Evolutionary conservation across 1,140 invertebrate genomes (phyloP).

Genomic region (Meteorus sp.): DNA sequence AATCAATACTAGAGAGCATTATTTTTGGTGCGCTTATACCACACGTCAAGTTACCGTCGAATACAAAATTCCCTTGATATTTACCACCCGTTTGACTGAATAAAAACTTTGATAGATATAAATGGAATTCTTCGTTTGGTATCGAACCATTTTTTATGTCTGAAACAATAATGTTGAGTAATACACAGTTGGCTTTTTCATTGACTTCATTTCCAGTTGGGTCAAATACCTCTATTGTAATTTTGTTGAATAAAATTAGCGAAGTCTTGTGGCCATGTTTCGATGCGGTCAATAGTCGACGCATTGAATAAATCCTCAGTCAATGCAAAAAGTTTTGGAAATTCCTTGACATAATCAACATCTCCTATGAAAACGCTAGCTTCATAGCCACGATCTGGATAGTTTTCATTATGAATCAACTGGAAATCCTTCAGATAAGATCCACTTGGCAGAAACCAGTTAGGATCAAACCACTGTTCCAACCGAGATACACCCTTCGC

Average conservation of each 20-base stretch:
- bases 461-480: slow-evolving; percentile 76
- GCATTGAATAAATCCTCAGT: slow-evolving; percentile 60
- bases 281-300: slow-evolving; percentile 61
- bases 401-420: slow-evolving; percentile 60
- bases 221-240: slow-evolving; percentile 51
- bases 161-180: slow-evolving; percentile 30
- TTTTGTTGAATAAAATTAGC: slow-evolving; percentile 62
- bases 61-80: slow-evolving; percentile 71
- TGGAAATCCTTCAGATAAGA: slow-evolving; percentile 71
- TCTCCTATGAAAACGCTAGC: slow-evolving; percentile 70
- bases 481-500: slow-evolving; percentile 64
- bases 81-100: slow-evolving; percentile 69
- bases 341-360: slow-evolving; percentile 68
- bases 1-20: slow-evolving; percentile 63
- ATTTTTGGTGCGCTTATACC: slow-evolving; percentile 63
- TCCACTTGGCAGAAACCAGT: slow-evolving; percentile 74
- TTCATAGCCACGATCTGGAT: slow-evolving; percentile 66
- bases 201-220: no score
- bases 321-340: slow-evolving; percentile 64
- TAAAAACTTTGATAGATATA: slow-evolving; percentile 71
- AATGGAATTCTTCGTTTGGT: slow-evolving; percentile 60
- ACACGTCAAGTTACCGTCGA: slow-evolving; percentile 64
- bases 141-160: slow-evolving; percentile 45
- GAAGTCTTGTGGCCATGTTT: slow-evolving; percentile 68
- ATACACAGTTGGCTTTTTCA: no score